Evolutionary conservation across 2,888 invertebrate genomes (phyloP).

Genomic region (Chesias legatella): DNA sequence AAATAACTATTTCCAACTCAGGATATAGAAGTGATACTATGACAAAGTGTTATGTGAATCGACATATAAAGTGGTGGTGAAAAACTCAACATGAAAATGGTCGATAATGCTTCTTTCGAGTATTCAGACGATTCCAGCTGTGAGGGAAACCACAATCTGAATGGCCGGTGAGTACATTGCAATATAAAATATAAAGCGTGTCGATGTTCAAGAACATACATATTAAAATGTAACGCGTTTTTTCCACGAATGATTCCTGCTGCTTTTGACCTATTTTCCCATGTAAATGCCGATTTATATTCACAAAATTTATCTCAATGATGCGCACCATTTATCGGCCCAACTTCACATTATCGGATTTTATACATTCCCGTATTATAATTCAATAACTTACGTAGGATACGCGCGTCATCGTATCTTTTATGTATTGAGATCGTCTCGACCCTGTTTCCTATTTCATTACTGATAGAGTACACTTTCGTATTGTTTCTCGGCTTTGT

Average conservation of each 20-base stretch:
- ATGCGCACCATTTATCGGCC: neutral
- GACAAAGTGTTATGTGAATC: slow-evolving; percentile 16
- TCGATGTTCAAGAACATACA: neutral
- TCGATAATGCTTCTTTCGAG: slow-evolving; percentile 71
- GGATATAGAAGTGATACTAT: slow-evolving; percentile 1
- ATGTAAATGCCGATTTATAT: slow-evolving; percentile 3
- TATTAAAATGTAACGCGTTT: neutral
- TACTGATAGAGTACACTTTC: slow-evolving; percentile 44
- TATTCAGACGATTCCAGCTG: slow-evolving; percentile 68
- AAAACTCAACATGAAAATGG: slow-evolving; percentile 47
- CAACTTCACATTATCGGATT: slow-evolving; percentile 12
- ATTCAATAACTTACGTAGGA: slow-evolving; percentile 62
- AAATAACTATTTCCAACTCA: no score
- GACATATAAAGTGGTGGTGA: slow-evolving; percentile 22
- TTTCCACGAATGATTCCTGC: no score
- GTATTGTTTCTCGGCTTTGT: slow-evolving; percentile 29
- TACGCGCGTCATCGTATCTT: slow-evolving; percentile 58
- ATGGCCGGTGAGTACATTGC: slow-evolving; percentile 49
- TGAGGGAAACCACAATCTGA: slow-evolving; percentile 39
- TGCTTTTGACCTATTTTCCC: slow-evolving; percentile 8
- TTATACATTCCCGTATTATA: slow-evolving; percentile 43
- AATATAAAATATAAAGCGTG: neutral
- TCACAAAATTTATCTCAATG: slow-evolving; percentile 1
- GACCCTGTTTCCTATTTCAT: slow-evolving; percentile 35
- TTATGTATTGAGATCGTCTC: slow-evolving; percentile 57